These are phyloP conservation scores for Drosophila buzzatii DNA, from an alignment of 2,888 invertebrate genomes.

Conservation along the genomic window DNA sequence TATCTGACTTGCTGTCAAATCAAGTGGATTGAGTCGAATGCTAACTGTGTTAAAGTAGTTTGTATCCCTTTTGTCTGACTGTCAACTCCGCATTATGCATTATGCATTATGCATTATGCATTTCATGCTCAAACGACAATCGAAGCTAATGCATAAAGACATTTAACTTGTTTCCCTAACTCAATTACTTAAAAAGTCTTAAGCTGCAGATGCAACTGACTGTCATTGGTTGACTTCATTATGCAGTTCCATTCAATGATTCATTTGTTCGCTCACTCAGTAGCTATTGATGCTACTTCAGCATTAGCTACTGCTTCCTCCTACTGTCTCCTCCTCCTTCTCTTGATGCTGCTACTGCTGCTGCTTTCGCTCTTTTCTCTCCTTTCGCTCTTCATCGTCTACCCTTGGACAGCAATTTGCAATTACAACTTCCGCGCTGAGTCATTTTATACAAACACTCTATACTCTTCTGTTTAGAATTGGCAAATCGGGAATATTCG, in stretches of 20 bases:
- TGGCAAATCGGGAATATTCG: neutral
- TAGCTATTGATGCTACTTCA: slow-evolving; percentile 26
- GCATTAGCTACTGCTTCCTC: slow-evolving; percentile 1
- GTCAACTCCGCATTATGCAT: too few relatives aligned
- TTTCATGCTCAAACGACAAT: slow-evolving; percentile 35
- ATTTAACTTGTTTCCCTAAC: slow-evolving; percentile 27
- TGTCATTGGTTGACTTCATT: slow-evolving; percentile 36
- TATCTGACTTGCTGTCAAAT: neutral
- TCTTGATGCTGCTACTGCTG: neutral
- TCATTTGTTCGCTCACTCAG: slow-evolving; percentile 10
- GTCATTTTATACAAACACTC: slow-evolving; percentile 36
- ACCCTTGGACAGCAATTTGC: slow-evolving; percentile 36
- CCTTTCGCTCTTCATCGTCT: neutral
- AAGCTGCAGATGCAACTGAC: slow-evolving; percentile 10
- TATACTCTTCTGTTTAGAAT: slow-evolving; percentile 5
- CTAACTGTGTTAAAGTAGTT: neutral
- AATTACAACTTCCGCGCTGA: slow-evolving; percentile 74
- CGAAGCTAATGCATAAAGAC: slow-evolving; percentile 30
- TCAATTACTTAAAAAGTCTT: slow-evolving; percentile 40
- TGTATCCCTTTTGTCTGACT: neutral
- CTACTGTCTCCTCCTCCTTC: neutral
- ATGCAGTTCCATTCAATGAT: slow-evolving; percentile 33
- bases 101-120: too few relatives aligned
- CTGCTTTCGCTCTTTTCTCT: slow-evolving; percentile 14
- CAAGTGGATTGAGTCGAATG: neutral